Evolutionary conservation across 1,140 invertebrate species (phyloP).

Genomic region (Macrobrachium rosenbergii): DNA sequence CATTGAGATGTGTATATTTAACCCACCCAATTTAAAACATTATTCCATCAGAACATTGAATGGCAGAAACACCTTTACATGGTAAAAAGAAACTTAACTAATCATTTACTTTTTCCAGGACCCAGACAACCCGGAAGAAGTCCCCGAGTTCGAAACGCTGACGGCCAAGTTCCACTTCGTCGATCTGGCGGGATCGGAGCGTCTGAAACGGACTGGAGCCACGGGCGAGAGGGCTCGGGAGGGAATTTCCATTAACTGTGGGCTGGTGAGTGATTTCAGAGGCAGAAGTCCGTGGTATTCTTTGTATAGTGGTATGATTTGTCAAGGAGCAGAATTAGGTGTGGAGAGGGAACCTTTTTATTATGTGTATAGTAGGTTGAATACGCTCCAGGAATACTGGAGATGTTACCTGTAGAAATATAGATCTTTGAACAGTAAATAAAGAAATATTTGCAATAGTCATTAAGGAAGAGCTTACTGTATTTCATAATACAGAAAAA

Average conservation of each 20-base stretch:
- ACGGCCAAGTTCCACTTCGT: constrained; percentile 96
- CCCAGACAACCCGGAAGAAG: constrained; percentile 5
- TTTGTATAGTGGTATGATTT: too few species aligned
- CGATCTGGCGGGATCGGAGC: constrained; percentile 96
- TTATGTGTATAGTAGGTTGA: too few species aligned
- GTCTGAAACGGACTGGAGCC: constrained; percentile 94
- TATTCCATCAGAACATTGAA: too few species aligned
- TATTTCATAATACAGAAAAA: too few species aligned
- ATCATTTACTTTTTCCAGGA: constrained; percentile 18
- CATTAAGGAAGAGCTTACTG: too few species aligned
- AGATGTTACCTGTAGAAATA: too few species aligned
- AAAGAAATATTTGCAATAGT: too few species aligned
- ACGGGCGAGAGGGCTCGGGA: constrained; percentile 88
- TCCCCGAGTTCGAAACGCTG: constrained; percentile 80
- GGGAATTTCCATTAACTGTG: constrained; percentile 94
- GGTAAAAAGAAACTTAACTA: background rate
- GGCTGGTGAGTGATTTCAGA: constrained; percentile 75
- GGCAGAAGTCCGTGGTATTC: too few species aligned
- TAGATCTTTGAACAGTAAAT: too few species aligned
- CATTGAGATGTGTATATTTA: background rate
- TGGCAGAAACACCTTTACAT: background rate
- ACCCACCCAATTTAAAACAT: background rate
- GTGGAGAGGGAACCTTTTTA: background rate
- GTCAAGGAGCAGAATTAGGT: background rate
- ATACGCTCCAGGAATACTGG: too few species aligned